Percentiles rank a stretch among this genome's conserved stretches.
phyloP scores from a whole-genome alignment of 2,113 vertebrate genomes.

The Phyllopteryx taeniolatus region DNA sequence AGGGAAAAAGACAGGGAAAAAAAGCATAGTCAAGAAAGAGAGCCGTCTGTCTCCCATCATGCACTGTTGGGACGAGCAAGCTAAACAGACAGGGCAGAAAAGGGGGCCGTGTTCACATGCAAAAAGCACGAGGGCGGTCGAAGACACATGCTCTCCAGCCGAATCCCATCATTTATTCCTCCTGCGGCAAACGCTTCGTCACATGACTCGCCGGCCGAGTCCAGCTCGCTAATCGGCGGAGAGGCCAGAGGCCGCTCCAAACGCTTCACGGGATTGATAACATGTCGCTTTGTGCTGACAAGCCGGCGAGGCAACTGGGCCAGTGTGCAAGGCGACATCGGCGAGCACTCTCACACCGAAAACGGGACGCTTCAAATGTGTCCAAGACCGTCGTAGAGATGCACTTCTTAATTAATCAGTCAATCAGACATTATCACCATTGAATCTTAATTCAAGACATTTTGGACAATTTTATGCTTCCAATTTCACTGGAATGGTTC shows the following conservation, averaged over 20 bases:
- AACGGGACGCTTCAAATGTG: not conserved
- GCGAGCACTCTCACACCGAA: conserved; percentile 6
- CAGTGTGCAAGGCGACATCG: conserved; percentile 12
- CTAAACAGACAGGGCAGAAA: conserved; percentile 16
- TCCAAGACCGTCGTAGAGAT: not conserved
- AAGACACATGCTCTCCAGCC: conserved; percentile 57
- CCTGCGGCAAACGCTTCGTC: conserved; percentile 22
- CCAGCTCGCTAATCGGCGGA: conserved; percentile 28
- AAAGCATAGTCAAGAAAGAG: conserved; percentile 24
- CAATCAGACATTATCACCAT: not conserved
- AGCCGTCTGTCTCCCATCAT: conserved; percentile 52
- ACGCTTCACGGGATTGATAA: conserved; percentile 35
- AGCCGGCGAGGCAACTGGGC: conserved; percentile 2
- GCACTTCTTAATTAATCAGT: not conserved
- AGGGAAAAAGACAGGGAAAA: conserved; percentile 35
- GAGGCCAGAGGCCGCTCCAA: conserved; percentile 22
- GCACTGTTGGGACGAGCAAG: conserved; percentile 57
- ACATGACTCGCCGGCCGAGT: conserved; percentile 15
- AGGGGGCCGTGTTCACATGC: conserved; percentile 61
- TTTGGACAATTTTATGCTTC: not conserved
- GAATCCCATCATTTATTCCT: conserved; percentile 18
- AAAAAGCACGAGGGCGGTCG: conserved; percentile 45
- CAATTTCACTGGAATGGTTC: not conserved
- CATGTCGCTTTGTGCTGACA: conserved; percentile 32
- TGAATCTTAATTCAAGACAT: not conserved